Conservation (phyloP, 2,888 invertebrate genomes). For the Drosophila mimetica region DNA sequence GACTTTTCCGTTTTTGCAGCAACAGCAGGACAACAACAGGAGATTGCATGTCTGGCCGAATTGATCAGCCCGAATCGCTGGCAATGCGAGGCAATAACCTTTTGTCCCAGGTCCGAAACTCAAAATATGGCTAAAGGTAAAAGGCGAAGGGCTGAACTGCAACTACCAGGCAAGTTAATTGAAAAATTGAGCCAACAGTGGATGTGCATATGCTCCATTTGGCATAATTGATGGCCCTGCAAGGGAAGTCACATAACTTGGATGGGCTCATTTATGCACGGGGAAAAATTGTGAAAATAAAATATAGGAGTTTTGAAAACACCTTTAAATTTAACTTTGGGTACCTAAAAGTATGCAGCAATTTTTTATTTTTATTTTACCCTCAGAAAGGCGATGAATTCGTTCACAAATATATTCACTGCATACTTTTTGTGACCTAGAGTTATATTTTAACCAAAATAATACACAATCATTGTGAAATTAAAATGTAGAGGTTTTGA, state of each 20-base stretch:
- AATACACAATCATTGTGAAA: too few relatives aligned
- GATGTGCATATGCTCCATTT: constrained; percentile 47
- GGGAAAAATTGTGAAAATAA: background rate
- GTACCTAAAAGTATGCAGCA: too few relatives aligned
- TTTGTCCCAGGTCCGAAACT: constrained; percentile 47
- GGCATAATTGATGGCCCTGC: constrained; percentile 60
- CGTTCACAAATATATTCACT: too few relatives aligned
- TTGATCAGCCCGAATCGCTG: constrained; percentile 71
- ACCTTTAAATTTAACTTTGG: too few relatives aligned
- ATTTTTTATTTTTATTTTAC: too few relatives aligned
- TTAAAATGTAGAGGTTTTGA: too few relatives aligned
- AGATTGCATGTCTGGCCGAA: constrained; percentile 52
- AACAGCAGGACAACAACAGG: constrained; percentile 38
- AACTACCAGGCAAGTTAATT: constrained; percentile 39
- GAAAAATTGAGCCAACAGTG: constrained; percentile 41
- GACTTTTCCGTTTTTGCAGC: constrained; percentile 42
- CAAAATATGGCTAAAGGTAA: constrained; percentile 1
- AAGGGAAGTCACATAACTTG: constrained; percentile 13
- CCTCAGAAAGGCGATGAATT: too few relatives aligned
- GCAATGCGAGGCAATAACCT: constrained; percentile 70
- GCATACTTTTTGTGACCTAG: too few relatives aligned
- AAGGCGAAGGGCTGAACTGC: constrained; percentile 7
- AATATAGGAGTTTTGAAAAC: too few relatives aligned
- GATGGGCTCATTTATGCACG: constrained; percentile 12
- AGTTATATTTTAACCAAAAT: too few relatives aligned